Conservation (phyloP, 1,140 invertebrate species). For the Delia radicum region DNA sequence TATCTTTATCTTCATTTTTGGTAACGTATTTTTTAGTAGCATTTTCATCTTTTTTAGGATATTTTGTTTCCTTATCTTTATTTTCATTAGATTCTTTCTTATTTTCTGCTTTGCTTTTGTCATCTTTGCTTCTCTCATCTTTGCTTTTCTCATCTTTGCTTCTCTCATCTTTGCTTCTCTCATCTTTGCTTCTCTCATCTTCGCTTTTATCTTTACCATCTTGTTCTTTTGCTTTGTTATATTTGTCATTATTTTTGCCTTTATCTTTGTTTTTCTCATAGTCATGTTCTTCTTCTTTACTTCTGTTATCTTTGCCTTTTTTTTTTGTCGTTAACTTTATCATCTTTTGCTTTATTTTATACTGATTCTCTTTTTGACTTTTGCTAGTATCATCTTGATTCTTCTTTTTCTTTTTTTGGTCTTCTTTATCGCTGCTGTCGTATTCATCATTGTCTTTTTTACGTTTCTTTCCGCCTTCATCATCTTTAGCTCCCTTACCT, state of each 20-base stretch:
- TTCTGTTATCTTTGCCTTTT: not conserved
- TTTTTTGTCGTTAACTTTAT: not conserved
- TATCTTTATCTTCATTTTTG: not conserved
- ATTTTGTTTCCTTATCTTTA: not conserved
- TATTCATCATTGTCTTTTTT: slow-evolving; percentile 16
- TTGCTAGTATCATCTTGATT: not conserved
- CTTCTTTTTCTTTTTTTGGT: not conserved
- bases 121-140: not conserved
- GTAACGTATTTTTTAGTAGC: not conserved
- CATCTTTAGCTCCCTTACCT: slow-evolving; percentile 1
- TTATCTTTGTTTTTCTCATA: not conserved
- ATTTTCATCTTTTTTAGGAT: not conserved
- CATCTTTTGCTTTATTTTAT: not conserved
- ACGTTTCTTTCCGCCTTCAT: not conserved
- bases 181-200: not conserved
- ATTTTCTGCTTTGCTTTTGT: not conserved
- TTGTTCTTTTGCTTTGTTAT: not conserved
- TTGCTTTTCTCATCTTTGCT: not conserved
- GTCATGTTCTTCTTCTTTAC: not conserved
- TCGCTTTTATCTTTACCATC: not conserved
- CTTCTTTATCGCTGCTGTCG: not conserved
- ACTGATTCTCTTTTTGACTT: not conserved
- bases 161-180: not conserved
- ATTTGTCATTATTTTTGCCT: not conserved
- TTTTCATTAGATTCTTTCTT: not conserved